Base-by-base conservation (phyloP, 2,888 invertebrate species). In the Gymnoscelis rufifasciata region DNA sequence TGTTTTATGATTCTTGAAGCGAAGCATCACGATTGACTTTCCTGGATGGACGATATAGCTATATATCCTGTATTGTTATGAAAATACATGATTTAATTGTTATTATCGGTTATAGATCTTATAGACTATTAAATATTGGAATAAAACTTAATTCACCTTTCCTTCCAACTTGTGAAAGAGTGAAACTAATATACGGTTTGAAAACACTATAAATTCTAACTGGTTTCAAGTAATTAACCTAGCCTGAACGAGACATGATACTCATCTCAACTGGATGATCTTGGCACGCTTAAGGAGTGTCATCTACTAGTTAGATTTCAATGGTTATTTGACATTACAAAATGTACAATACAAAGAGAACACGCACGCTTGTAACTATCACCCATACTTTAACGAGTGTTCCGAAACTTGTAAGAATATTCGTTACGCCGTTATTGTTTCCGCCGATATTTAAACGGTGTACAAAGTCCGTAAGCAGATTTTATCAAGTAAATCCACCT, bases 221-320 rank as follows among this genome's bases (percentile, higher is more conserved):
- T 19, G 19, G 19, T 19, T 19, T 19, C 24, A 36, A 38, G 43
- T 38, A 44, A 52, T 49, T 48, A 51, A 46, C 29, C 40, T 26
- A 41, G 31, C 29, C 27, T 49, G 40, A 58, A 57, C 63, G 50
- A 19, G 19, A 19, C 19, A 19, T 19, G 19, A 19, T 19, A 59
- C 62, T 66, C 66, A 69, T 70, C 60, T 67, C 64, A 68, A 64
- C 62, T 61, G 68, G 71, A 66, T 55, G 77, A 59, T 71, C 79
- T 79, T 79, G 80, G 74, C 80, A 79, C 62, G 59, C 60, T 74
- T 76, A 57, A 57, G 38, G 51, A 60, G 64, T 62, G 57, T 67
- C 68, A 64, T 71, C 68, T 54, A 46, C 47, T 14, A 51, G 38
- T 48, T 45, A 42, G 48, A 54, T 58, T 52, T 57, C 48, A 50